Evolutionary conservation across 2,113 vertebrate genomes (phyloP).

Genomic region (Camarhynchus parvulus): DNA sequence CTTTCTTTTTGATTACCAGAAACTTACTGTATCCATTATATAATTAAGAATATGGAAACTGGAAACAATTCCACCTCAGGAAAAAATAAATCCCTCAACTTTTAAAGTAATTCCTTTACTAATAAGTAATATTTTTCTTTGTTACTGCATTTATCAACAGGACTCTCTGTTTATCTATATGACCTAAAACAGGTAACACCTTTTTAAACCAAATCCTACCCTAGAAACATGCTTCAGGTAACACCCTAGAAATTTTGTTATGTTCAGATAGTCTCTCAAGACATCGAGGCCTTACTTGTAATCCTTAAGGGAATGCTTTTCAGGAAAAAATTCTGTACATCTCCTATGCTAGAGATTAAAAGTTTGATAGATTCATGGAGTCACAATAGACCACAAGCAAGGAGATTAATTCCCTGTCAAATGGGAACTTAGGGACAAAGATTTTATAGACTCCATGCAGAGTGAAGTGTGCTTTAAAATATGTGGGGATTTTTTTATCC

Average conservation of each 20-base stretch:
- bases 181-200: background rate
- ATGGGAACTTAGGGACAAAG: background rate
- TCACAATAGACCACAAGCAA: background rate
- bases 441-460: background rate
- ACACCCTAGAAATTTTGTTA: background rate
- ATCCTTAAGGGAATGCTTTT: background rate
- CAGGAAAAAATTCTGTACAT: background rate
- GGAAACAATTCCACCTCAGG: background rate
- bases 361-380: background rate
- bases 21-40: constrained; percentile 25
- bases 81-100: accelerated
- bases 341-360: background rate
- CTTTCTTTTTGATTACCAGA: background rate
- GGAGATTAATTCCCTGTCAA: background rate
- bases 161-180: background rate
- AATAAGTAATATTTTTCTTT: background rate
- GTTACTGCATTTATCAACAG: background rate
- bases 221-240: background rate
- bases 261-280: background rate
- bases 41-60: background rate
- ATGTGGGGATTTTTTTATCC: background rate
- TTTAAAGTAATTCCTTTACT: background rate
- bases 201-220: background rate
- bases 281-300: background rate
- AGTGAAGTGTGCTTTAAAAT: background rate